These are phyloP conservation scores for Paralichthys olivaceus DNA, from an alignment of 2,113 vertebrate species.

Conservation along the genomic window DNA sequence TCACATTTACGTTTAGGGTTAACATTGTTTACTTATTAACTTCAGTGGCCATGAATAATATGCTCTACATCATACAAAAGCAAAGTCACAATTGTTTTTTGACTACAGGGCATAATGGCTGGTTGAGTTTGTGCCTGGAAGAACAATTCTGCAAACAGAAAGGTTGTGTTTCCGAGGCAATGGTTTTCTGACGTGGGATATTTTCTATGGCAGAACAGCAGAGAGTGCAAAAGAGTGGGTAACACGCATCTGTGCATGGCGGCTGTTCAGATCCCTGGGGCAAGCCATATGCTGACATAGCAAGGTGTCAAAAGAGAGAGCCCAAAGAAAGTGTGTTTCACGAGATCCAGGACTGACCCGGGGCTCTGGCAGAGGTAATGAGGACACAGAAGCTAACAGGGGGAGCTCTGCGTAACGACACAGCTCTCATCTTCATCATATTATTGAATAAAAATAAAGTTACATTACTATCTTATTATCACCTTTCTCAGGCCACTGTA, in stretches of 20 bases:
- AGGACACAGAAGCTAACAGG: conserved; percentile 42
- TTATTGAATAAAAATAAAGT: conserved; percentile 15
- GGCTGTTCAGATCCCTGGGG: conserved; percentile 60
- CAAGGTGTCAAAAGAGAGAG: conserved; percentile 64
- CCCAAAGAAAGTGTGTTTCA: conserved; percentile 62
- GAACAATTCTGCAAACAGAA: neutral
- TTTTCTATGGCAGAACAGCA: conserved; percentile 28
- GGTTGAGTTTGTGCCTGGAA: neutral
- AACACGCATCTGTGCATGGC: conserved; percentile 55
- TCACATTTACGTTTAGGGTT: too few species aligned
- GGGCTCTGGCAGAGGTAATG: conserved; percentile 49
- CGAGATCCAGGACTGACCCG: conserved; percentile 46
- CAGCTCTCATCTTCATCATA: conserved; percentile 43
- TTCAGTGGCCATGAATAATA: neutral
- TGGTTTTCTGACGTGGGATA: conserved; percentile 14
- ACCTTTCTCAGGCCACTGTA: conserved; percentile 7
- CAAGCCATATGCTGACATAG: conserved; percentile 66
- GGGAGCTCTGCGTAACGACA: conserved; percentile 47
- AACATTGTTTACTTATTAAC: neutral
- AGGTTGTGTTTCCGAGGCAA: conserved; percentile 24
- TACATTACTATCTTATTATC: conserved; percentile 6
- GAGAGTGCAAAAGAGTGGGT: conserved; percentile 2
- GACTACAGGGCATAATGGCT: neutral
- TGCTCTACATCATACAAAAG: neutral
- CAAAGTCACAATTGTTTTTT: neutral